Conservation (phyloP, 2,888 invertebrate genomes). For the Lagria hirta region DNA sequence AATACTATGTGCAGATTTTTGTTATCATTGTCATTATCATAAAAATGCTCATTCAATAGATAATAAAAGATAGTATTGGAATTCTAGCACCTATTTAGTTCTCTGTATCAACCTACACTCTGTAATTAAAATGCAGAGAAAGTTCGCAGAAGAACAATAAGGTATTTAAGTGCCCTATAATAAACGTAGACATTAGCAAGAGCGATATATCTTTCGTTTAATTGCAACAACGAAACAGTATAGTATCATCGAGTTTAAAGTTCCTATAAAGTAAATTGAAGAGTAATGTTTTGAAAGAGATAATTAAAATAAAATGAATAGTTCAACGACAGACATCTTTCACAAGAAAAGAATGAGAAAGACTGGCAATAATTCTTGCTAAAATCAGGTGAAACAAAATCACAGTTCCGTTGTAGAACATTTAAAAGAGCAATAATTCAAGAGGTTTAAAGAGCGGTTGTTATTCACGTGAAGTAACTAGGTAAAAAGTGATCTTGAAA, state of each 20-base stretch:
- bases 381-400: slow-evolving; percentile 28
- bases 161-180: not conserved
- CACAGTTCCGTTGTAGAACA: slow-evolving; percentile 32
- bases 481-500: slow-evolving; percentile 36
- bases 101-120: slow-evolving; percentile 4
- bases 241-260: slow-evolving; percentile 1
- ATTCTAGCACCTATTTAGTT: slow-evolving; percentile 4
- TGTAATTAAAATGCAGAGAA: slow-evolving; percentile 7
- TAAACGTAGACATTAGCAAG: slow-evolving; percentile 1
- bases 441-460: slow-evolving; percentile 25
- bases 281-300: slow-evolving; percentile 7
- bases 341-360: slow-evolving; percentile 3
- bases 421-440: slow-evolving; percentile 38
- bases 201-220: slow-evolving; percentile 1
- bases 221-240: slow-evolving; percentile 1
- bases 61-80: too few relatives aligned
- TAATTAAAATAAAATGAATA: slow-evolving; percentile 9
- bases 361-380: slow-evolving; percentile 9
- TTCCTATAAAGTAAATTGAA: slow-evolving; percentile 4
- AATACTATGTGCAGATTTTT: too few relatives aligned
- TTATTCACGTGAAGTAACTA: slow-evolving; percentile 30
- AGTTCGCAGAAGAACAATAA: slow-evolving; percentile 1
- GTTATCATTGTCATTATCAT: too few relatives aligned
- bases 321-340: not conserved
- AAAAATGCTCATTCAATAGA: too few relatives aligned